Percentiles rank a stretch among this genome's conserved stretches.
Evolutionary conservation across 2,888 invertebrate species (phyloP).

Genomic region (Hydrotaea diabolus): DNA sequence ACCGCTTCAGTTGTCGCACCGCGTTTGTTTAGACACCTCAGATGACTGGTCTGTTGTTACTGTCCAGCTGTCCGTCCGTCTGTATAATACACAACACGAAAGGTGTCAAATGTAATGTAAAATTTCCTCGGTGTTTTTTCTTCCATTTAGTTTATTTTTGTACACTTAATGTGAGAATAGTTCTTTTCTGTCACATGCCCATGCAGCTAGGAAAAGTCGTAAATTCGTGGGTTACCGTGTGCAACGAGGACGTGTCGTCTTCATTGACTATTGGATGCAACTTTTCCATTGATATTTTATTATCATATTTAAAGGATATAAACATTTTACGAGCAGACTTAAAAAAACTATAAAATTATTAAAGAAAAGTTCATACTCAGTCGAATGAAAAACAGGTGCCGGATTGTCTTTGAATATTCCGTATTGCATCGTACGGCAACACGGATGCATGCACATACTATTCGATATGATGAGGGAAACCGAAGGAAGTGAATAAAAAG

Average conservation of each 20-base stretch:
- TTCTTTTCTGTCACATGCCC: slow-evolving; percentile 42
- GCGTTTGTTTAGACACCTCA: slow-evolving; percentile 59
- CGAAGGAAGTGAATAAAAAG: no score
- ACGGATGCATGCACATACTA: no score
- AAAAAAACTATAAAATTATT: slow-evolving; percentile 22
- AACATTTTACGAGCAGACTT: slow-evolving; percentile 51
- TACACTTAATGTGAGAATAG: slow-evolving; percentile 54
- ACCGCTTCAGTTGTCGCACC: slow-evolving; percentile 7
- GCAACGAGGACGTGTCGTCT: background rate
- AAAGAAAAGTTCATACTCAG: background rate
- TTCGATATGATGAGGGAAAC: no score
- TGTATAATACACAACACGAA: background rate
- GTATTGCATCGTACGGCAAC: no score
- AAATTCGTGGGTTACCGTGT: slow-evolving; percentile 38
- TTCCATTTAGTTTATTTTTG: slow-evolving; percentile 33
- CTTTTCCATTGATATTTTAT: slow-evolving; percentile 59
- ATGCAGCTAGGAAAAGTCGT: slow-evolving; percentile 53
- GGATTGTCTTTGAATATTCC: no score
- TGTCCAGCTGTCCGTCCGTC: background rate
- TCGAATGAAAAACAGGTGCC: slow-evolving; percentile 13
- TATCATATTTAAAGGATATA: slow-evolving; percentile 55
- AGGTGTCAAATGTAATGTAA: slow-evolving; percentile 37
- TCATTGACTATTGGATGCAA: background rate
- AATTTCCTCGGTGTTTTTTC: background rate
- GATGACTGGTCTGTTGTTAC: slow-evolving; percentile 38